Evolutionary conservation across 2,113 vertebrate genomes (phyloP), one percentile per base, ranked within the genome.

Genomic region (Bostrychus sinensis): DNA sequence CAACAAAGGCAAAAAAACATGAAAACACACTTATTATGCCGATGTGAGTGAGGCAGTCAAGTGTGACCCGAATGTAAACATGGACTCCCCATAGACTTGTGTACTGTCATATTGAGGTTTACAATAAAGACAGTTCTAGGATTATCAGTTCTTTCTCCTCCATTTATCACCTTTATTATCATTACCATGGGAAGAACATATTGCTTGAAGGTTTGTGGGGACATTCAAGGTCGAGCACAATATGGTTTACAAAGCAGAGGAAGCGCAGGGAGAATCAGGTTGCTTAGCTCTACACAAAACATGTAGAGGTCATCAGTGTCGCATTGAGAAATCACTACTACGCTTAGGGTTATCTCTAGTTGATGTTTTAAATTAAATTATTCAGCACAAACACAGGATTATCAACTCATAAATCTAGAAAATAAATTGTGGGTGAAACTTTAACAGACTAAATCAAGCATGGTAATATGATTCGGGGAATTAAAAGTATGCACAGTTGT

Each of bases 211-310:
- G 53, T 63, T 69, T 28, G 16, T 28, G 41, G 68, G 54, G 54
- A 81, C 66, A 37, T 74, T 72, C 11, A 66, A 57, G 56, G 57
- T 83, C 70, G 76, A 60, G 48, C 71, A 66, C 77, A 66, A 66
- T 75, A 56, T 41, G 7, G 46, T 64, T 45, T 50, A 73, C n/a
- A 39, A 41, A 63, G 4, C 17, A 16, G 46, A 38, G 17, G 19
- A 60, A 37, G 12, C 17, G 23, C n/a, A 36, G 11, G 28, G 22
- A 48, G 37, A 54, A 55, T 37, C 12, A 11, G 28, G 37, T 22
- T 16, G 8, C 45, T 51, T 46, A 22, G 19, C 56, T 70, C 51
- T 26, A 53, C 53, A 61, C 25, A 56, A 48, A 23, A 61, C 4
- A 17, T n/a, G 28, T 36, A 59, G 48, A 34, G 23, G 45, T 60